A percentile compares a stretch with the other conserved stretches of the same genome.
Conservation (phyloP, 2,888 invertebrate genomes). For the Acrobeloides nanus region DNA sequence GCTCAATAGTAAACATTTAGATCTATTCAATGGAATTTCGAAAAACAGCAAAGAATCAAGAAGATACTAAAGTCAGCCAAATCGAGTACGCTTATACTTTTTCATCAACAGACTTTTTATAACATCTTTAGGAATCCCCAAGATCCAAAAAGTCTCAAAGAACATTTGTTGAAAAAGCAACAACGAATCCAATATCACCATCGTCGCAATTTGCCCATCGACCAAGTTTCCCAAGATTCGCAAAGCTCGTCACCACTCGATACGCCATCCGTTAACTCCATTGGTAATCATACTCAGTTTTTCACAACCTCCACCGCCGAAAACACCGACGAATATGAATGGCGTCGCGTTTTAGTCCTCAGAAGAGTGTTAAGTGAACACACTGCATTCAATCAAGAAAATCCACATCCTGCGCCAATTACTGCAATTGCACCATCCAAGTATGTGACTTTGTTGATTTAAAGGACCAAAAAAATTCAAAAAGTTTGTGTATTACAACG, state of each 20-base stretch:
- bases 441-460: conserved; percentile 53
- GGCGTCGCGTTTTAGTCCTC: conserved; percentile 14
- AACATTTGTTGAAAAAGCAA: conserved; percentile 23
- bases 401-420: conserved; percentile 89
- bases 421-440: conserved; percentile 86
- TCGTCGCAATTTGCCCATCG: conserved; percentile 8
- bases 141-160: conserved; percentile 19
- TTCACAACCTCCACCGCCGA: conserved; percentile 8
- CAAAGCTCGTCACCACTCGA: conserved; percentile 15
- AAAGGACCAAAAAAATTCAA: conserved; percentile 11
- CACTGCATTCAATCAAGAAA: conserved; percentile 92
- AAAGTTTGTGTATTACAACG: too few relatives aligned
- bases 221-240: conserved; percentile 21
- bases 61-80: conserved; percentile 3
- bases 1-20: too few relatives aligned
- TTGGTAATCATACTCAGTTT: conserved; percentile 2
- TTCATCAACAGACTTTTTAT: too few relatives aligned
- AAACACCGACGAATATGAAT: conserved; percentile 8
- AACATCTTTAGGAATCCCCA: too few relatives aligned
- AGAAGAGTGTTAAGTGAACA: conserved; percentile 76
- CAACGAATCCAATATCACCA: conserved; percentile 25
- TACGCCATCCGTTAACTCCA: neutral
- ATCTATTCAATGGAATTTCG: conserved; percentile 58
- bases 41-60: conserved; percentile 10
- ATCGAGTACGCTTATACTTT: neutral